Evolutionary conservation across 2,113 vertebrate species (phyloP).

Genomic region (Tursiops truncatus): DNA sequence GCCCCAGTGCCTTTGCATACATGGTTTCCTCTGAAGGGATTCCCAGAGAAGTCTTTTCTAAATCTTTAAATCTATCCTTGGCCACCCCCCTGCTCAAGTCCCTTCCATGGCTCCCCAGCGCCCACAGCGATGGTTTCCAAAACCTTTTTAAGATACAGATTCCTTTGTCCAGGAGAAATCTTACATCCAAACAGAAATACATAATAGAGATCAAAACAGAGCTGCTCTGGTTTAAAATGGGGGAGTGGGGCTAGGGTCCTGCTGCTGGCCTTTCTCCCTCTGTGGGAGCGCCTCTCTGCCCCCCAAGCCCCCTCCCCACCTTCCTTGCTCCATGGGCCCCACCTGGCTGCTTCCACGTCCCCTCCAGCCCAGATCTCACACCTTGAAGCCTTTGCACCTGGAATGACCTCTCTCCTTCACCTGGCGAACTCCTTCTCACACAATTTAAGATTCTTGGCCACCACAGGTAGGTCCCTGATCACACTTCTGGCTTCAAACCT

Average conservation of each 20-base stretch:
- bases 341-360: neutral
- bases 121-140: neutral
- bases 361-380: neutral
- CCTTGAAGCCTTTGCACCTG: accelerated
- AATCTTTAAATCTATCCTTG: neutral
- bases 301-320: neutral
- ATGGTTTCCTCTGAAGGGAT: accelerated
- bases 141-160: neutral
- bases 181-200: neutral
- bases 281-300: neutral
- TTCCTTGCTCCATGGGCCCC: too few relatives aligned
- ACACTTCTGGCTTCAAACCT: accelerated
- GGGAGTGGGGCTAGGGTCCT: neutral
- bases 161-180: neutral
- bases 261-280: accelerated
- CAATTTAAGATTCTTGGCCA: neutral
- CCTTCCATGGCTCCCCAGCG: neutral
- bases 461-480: neutral
- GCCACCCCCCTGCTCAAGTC: neutral
- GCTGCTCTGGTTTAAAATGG: neutral
- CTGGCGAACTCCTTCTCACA: neutral
- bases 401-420: neutral
- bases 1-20: constrained; percentile 37
- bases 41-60: neutral
- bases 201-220: accelerated